Evolutionary conservation across 2,113 vertebrate genomes (phyloP), one percentile per base, ranked within the genome.

Genomic region (Eudyptes chrysolophus): DNA sequence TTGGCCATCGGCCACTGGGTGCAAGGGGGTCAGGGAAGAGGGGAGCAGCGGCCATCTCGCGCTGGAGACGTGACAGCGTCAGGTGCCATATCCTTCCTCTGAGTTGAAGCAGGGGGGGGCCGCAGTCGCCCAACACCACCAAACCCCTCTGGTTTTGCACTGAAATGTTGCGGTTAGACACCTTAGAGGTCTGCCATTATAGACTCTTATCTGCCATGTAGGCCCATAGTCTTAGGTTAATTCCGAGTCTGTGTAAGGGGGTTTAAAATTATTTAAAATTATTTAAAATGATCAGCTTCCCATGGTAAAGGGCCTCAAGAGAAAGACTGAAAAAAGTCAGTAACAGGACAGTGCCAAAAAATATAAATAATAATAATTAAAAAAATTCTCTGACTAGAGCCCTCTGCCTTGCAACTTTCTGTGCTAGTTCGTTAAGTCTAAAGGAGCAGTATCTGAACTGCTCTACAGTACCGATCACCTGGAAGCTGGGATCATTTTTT

Each of bases 151-250:
- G 9, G 26, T 9, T 10, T 4, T 6, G 1, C 24, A 0, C 1
- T 4, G 46, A 9, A 6, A 2, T 1, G n/a, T 3, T 11, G 48
- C 3, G 5, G 17, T 60, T 8, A 16, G 27, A 4, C 8, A 3
- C 29, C 11, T 5, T 7, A 5, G 26, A 6, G 30, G 11, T 10
- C 20, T 27, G 66, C 18, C 11, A 0, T 8, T 16, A 10, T 0
- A 19, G 29, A 10, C 32, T 10, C 2, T 0, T 1, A 5, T 1
- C 17, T 11, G 9, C 27, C 8, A 0, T 1, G 11, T 0, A 5
- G 5, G 18, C 11, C 21, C 9, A 4, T 0, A 27, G 24, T 8
- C 21, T 8, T 17, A 0, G 6, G 44, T 7, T 42, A 38, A 21
- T 32, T 38, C 46, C 2, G 3, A 29, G 9, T 22, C 26, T 29